Conservation (phyloP, 2,888 invertebrate species). For the Scaptomyza tumidula region DNA sequence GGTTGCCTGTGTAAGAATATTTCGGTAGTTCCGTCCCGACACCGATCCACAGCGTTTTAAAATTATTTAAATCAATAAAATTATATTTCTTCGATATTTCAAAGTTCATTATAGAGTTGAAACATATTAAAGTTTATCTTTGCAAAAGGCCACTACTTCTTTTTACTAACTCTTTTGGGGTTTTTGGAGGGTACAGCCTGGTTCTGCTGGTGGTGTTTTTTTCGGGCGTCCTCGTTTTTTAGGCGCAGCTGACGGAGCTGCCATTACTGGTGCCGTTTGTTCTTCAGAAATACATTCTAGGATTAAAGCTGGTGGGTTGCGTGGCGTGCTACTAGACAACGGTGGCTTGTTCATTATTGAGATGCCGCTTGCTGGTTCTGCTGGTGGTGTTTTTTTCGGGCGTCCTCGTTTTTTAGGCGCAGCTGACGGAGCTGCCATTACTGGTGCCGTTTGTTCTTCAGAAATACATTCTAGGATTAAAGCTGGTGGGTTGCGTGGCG, state of each 20-base stretch:
- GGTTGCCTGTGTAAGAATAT: slow-evolving; percentile 41
- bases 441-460: neutral
- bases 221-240: slow-evolving; percentile 5
- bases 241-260: neutral
- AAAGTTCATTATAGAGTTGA: too few species aligned
- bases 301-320: neutral
- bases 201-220: neutral
- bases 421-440: neutral
- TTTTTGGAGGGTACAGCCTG: neutral
- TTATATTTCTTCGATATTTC: too few species aligned
- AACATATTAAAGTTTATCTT: too few species aligned
- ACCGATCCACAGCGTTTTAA: slow-evolving; percentile 30
- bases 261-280: neutral
- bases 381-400: neutral
- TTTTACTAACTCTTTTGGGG: neutral
- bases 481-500: slow-evolving; percentile 12
- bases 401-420: neutral
- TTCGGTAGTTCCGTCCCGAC: slow-evolving; percentile 19
- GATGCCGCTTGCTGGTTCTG: neutral
- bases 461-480: neutral
- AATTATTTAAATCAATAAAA: slow-evolving; percentile 18
- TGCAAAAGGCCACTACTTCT: neutral
- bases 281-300: neutral
- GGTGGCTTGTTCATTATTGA: slow-evolving; percentile 17
- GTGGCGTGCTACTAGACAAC: slow-evolving; percentile 42